A percentile compares a stretch with the other conserved stretches of the same genome.
phyloP scores from a whole-genome alignment of 2,888 invertebrate genomes.

The Chaetoderma sp. region DNA sequence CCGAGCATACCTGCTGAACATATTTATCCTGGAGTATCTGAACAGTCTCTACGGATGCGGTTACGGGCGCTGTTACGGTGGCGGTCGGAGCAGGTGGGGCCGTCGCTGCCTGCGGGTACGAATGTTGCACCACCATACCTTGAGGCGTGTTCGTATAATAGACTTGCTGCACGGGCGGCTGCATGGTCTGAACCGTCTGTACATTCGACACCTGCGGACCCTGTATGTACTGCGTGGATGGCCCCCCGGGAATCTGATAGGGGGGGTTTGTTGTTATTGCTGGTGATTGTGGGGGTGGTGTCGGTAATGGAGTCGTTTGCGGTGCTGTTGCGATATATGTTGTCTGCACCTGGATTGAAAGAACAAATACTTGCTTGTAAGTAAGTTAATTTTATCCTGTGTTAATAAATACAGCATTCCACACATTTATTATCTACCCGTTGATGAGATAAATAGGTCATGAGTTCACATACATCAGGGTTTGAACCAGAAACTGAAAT shows the following conservation, averaged over 20 bases:
- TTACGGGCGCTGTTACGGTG: background rate
- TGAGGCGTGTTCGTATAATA: conserved; percentile 30
- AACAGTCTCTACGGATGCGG: conserved; percentile 26
- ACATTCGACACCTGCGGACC: conserved; percentile 14
- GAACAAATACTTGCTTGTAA: background rate
- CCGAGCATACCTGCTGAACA: conserved; percentile 1
- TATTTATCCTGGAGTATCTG: conserved; percentile 26
- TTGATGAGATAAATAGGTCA: background rate
- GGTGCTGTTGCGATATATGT: conserved; percentile 5
- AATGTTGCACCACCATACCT: conserved; percentile 22
- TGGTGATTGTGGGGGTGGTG: conserved; percentile 2
- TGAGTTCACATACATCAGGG: background rate
- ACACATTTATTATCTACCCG: too few relatives aligned
- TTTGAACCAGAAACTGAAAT: background rate
- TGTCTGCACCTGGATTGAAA: background rate
- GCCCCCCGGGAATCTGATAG: background rate
- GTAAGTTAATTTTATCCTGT: too few relatives aligned
- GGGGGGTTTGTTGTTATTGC: background rate
- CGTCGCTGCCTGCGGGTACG: conserved; percentile 18
- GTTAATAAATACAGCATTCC: too few relatives aligned
- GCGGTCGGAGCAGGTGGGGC: background rate
- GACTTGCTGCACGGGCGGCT: conserved; percentile 17
- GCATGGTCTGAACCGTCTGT: conserved; percentile 1
- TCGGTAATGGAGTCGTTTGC: background rate
- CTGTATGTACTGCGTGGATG: conserved; percentile 4